Evolutionary conservation across 1,140 invertebrate genomes (phyloP), one percentile per base, ranked within the genome.

Genomic region (Branchinecta lynchi): DNA sequence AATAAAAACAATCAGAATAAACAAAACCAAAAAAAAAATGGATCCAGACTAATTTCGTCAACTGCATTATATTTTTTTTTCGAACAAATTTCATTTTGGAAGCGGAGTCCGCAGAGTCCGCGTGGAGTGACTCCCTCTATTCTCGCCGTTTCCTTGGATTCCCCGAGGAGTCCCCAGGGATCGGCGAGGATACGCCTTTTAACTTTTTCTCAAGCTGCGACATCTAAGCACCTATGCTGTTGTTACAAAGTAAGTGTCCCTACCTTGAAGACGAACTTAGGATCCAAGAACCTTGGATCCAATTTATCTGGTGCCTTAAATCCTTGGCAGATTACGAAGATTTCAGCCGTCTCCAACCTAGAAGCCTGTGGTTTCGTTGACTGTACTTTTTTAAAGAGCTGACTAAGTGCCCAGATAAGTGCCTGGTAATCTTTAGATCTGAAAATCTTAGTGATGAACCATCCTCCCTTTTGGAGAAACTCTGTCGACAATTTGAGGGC

Each of bases 371-470:
- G 97, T 81, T 99, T 99, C 51, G 96, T 99, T 3, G 95, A 92
- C 79, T 97, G 92, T 21, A 97, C 81, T 71, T 80, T 80, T 72
- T 82, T 92, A 77, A 99, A 99, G 9, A 99, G 83, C 77, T 99
- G 95, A 77, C 96, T 92, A 32, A 99, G 85, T 0, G 98, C 92
- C 91, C 93, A 98, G 51, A 99, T 77, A 1, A 99, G 77, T 0
- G 93, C 83, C 78, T 96, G 86, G 77, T 99, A 99, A 81, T 99
- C 97, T 82, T 95, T 97, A 0, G 95, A 99, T 69, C 97, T 84
- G 78, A 99, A 99, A 0, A 99, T 87, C 84, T 99, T 99, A 0
- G 97, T 98, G 0, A 99, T 84, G 82, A 99, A 99, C 86, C 89
- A 97, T 66, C 97, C 97, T 68, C 93, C 93, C 76, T 87, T 84